A percentile compares a stretch with the other conserved stretches of the same genome.
These are phyloP conservation scores for Netelia fuscicornis DNA, from an alignment of 2,888 invertebrate species.

Conservation along the genomic window DNA sequence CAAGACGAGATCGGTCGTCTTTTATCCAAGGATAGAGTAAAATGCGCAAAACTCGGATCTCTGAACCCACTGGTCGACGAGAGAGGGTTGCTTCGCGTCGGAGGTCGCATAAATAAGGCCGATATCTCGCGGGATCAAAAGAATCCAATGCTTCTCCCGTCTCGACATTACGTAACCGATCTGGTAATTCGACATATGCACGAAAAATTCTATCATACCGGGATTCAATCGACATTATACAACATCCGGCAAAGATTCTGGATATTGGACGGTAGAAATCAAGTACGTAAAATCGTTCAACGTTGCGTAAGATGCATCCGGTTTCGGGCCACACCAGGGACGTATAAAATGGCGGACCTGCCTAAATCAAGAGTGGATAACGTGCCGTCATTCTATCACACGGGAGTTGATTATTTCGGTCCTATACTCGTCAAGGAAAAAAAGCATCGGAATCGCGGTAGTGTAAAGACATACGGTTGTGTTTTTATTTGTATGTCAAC, in stretches of 20 bases:
- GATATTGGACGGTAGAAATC: too few relatives aligned
- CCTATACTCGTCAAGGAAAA: slow-evolving; percentile 51
- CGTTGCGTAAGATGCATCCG: slow-evolving; percentile 41
- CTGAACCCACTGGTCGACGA: slow-evolving; percentile 61
- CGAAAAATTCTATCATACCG: slow-evolving; percentile 47
- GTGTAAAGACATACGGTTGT: slow-evolving; percentile 52
- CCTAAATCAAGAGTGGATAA: slow-evolving; percentile 44
- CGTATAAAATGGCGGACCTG: slow-evolving; percentile 55
- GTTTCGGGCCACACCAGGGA: slow-evolving; percentile 38
- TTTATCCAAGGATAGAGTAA: slow-evolving; percentile 14
- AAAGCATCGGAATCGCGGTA: slow-evolving; percentile 50
- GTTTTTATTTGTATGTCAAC: slow-evolving; percentile 65
- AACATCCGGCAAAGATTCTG: not conserved
- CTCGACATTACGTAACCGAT: slow-evolving; percentile 58
- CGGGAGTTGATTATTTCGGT: slow-evolving; percentile 62
- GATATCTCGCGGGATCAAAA: slow-evolving; percentile 41
- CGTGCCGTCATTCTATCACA: slow-evolving; percentile 52
- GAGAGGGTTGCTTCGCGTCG: slow-evolving; percentile 57
- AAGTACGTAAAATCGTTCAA: slow-evolving; percentile 34
- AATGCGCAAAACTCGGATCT: slow-evolving; percentile 53
- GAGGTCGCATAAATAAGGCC: slow-evolving; percentile 53
- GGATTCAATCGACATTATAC: slow-evolving; percentile 54
- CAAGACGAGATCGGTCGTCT: slow-evolving; percentile 52
- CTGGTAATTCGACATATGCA: slow-evolving; percentile 55
- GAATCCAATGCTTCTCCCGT: slow-evolving; percentile 56